Evolutionary conservation across 2,888 invertebrate species (phyloP), one percentile per base, ranked within the genome.

Genomic region (Eilema caniola): DNA sequence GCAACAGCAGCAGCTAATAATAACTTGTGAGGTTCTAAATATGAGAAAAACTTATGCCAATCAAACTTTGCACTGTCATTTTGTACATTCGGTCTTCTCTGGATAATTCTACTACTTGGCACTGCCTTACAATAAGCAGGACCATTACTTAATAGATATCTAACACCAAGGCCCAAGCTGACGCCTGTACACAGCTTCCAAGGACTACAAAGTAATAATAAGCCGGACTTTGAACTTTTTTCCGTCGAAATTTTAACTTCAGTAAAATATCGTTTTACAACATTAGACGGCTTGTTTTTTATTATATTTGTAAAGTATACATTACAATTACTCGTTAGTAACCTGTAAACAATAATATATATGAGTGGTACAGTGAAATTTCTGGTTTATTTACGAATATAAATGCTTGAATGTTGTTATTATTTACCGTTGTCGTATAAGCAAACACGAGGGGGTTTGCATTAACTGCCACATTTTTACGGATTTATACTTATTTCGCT

Each of bases 21-120:
- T 96, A 97, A 97, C 73, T 97, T 93, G 89, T 98, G 97, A 31
- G 98, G 98, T 85, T 96, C 95, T 3, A 99, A 90, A 87, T 98
- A 97, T 20, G 93, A 86, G 90, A 97, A 96, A 75, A 99, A 96
- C 74, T 96, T 96, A 25, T 90, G 94, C 98, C 98, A 98, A 86
- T 98, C 97, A 93, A 98, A 98, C 75, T 96, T 95, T 0, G 95
- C 89, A 78, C 96, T 95, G 67, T 96, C 96, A 65, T 95, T 95
- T 37, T 90, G 80, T 11, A 95, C 75, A 78, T 93, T 92, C 1
- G 91, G 89, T 67, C 96, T 93, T 85, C 96, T 96, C 92, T 96
- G 97, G 82, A 96, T 94, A 85, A 96, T 89, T 77, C 96, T 95
- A 4, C 96, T 94, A 61, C 90, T 89, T 11, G 92, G 88, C 69